Percentiles rank a stretch among this genome's conserved stretches.
Evolutionary conservation across 2,888 invertebrate species (phyloP).

Genomic region (Ceraclea dissimilis): DNA sequence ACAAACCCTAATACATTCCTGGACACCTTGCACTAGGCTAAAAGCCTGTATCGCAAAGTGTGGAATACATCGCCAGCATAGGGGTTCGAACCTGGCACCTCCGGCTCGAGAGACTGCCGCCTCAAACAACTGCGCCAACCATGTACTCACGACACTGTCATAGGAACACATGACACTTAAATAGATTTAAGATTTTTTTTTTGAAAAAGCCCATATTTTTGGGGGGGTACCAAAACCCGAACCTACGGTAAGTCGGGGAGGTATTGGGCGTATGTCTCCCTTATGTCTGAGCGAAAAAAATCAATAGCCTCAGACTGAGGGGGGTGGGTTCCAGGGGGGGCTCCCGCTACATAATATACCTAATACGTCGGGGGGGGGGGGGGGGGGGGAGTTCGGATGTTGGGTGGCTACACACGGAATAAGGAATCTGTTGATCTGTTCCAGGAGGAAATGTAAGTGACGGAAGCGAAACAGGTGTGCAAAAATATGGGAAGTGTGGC

Average conservation of each 20-base stretch:
- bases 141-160: too few relatives aligned
- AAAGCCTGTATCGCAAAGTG: too few relatives aligned
- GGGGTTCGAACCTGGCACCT: too few relatives aligned
- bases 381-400: neutral
- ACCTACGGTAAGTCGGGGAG: constrained; percentile 19
- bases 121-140: too few relatives aligned
- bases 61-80: too few relatives aligned
- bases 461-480: too few relatives aligned
- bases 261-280: constrained; percentile 10
- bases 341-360: neutral
- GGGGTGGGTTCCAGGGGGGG: constrained; percentile 9
- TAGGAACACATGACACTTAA: too few relatives aligned
- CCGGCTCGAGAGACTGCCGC: too few relatives aligned
- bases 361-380: neutral
- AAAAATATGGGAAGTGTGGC: too few relatives aligned
- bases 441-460: too few relatives aligned
- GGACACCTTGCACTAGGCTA: too few relatives aligned
- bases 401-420: neutral
- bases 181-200: neutral
- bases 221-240: constrained; percentile 11
- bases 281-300: constrained; percentile 25
- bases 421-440: neutral
- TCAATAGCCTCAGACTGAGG: constrained; percentile 25
- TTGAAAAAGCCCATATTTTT: neutral
- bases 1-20: too few relatives aligned